A percentile compares a stretch with the other conserved stretches of the same genome.
Conservation (phyloP, 30 jellyfish, hydroid and myxozoan species). For the Kudoa iwatai region DNA sequence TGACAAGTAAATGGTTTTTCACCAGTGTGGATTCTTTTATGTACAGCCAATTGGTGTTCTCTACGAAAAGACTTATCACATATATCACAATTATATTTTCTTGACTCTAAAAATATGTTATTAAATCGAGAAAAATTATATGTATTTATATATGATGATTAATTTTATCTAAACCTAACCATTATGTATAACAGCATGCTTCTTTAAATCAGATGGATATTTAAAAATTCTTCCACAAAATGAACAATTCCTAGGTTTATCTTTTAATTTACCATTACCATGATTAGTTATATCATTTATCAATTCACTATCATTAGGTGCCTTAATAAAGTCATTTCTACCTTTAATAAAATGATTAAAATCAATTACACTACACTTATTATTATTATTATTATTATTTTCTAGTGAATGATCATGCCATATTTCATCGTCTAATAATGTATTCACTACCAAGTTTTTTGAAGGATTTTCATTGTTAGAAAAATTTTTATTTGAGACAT, state of each 20-base stretch:
- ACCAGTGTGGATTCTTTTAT: slow-evolving; percentile 66
- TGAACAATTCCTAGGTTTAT: slow-evolving; percentile 61
- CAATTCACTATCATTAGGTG: too few relatives aligned
- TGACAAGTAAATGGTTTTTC: slow-evolving; percentile 64
- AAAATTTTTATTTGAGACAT: too few relatives aligned
- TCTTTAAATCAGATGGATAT: slow-evolving; percentile 71
- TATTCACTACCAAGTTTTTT: too few relatives aligned
- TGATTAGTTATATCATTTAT: too few relatives aligned
- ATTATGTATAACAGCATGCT: slow-evolving; percentile 52
- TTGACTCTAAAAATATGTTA: slow-evolving; percentile 10
- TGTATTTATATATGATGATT: not conserved
- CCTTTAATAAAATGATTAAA: too few relatives aligned
- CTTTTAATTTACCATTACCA: too few relatives aligned
- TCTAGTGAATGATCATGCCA: too few relatives aligned
- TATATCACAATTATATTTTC: slow-evolving; percentile 38
- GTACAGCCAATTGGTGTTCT: slow-evolving; percentile 63
- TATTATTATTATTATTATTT: too few relatives aligned
- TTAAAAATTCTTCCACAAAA: slow-evolving; percentile 59
- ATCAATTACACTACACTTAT: too few relatives aligned
- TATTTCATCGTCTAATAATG: too few relatives aligned
- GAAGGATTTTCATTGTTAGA: too few relatives aligned
- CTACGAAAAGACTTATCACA: slow-evolving; percentile 67
- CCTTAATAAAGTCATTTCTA: too few relatives aligned
- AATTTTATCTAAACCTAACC: slow-evolving; percentile 5
- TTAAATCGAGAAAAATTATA: not conserved